Evolutionary conservation across 1,140 invertebrate genomes (phyloP).

Genomic region (Luehdorfia chinensis): DNA sequence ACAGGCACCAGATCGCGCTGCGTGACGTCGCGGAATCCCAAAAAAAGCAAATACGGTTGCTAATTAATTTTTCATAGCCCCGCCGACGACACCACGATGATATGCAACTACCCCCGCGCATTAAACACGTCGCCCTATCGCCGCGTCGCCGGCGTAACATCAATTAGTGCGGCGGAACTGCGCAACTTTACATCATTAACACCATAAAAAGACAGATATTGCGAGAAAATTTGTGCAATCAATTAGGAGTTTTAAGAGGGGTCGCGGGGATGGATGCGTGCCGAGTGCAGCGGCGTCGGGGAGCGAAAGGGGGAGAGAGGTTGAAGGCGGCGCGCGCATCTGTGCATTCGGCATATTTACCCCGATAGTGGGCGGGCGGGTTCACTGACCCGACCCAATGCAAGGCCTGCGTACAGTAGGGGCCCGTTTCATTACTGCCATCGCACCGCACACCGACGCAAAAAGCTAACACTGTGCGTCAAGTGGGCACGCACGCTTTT

Average conservation of each 20-base stretch:
- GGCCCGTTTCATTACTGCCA: slow-evolving; percentile 64
- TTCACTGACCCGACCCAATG: slow-evolving; percentile 75
- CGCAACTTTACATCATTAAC: slow-evolving; percentile 74
- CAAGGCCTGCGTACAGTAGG: slow-evolving; percentile 67
- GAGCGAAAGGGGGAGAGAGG: slow-evolving; percentile 28
- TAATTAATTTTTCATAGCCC: slow-evolving; percentile 65
- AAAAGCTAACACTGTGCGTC: slow-evolving; percentile 69
- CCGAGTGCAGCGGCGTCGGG: slow-evolving; percentile 61
- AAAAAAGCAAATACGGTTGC: slow-evolving; percentile 44
- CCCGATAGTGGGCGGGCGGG: slow-evolving; percentile 73
- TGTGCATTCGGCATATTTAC: slow-evolving; percentile 77
- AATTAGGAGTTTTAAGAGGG: slow-evolving; percentile 75
- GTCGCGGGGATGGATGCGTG: slow-evolving; percentile 61
- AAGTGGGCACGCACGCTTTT: slow-evolving; percentile 70
- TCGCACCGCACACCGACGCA: slow-evolving; percentile 66
- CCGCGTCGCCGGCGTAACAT: slow-evolving; percentile 29
- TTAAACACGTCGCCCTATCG: slow-evolving; percentile 9
- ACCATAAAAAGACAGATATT: slow-evolving; percentile 76
- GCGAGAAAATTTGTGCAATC: slow-evolving; percentile 76
- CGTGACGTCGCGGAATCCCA: slow-evolving; percentile 31
- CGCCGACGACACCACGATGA: slow-evolving; percentile 35
- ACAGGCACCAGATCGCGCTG: slow-evolving; percentile 1
- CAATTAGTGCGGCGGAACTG: slow-evolving; percentile 66
- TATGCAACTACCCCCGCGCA: slow-evolving; percentile 29
- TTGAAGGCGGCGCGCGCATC: slow-evolving; percentile 68